Base-by-base conservation (phyloP, 2,888 invertebrate genomes). In the Cephus nigrinus region DNA sequence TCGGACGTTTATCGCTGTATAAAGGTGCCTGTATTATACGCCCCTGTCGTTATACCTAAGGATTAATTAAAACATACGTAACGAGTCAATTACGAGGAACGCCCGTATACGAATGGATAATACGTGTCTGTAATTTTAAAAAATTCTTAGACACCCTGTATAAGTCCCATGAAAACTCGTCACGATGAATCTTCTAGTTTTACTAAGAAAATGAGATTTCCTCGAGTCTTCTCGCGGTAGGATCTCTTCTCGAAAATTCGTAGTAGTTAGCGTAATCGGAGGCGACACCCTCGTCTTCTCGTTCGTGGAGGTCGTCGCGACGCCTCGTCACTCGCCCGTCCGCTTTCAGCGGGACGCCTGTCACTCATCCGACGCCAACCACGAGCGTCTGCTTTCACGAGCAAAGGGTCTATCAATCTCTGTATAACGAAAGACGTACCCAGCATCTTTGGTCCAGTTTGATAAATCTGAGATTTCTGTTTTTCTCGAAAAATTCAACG, bases 271-370 rank as follows among this genome's bases (percentile, higher is more conserved):
- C 82, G 88, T 89, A 90, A 89, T 88, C 86, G 84, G 86, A 87
- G 87, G 87, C 87, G 89, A 87, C 86, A 82, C 84, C 84, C 80
- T 35, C 83, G 87, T 85, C 86, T 84, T 82, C 81, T 81, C 83
- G 83, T 79, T 76, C 81, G 81, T 80, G 83, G 81, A 83, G 84
- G 84, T 84, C 86, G 83, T 84, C 87, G 83, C 85, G 89, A 86
- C 88, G 84, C 87, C 88, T 88, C 89, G 89, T 89, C 90, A 89
- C 86, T 87, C 86, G 86, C 85, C 88, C 87, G 89, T 87, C 88
- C 85, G 86, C 85, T 87, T 87, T 86, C 86, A 86, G 86, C 86
- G 84, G 83, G 84, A 85, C 81, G 86, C 87, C 84, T 85, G 89
- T 90, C 90, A 86, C 87, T 90, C 89, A 87, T 34, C 32, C 31